Conservation (phyloP, 1,140 invertebrate species). For the Adoxophyes honmai region DNA sequence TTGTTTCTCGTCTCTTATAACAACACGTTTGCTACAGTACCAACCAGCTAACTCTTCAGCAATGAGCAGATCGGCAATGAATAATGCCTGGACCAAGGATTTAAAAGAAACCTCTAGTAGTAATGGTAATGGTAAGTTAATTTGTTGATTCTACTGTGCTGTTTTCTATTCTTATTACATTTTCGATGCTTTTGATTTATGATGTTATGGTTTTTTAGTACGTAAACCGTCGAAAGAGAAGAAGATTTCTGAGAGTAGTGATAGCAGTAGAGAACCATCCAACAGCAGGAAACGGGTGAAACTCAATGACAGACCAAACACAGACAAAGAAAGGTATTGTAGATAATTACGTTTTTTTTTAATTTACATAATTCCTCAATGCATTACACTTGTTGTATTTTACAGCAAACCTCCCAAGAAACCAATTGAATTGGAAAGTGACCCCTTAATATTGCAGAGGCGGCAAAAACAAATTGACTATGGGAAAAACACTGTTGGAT, state of each 20-base stretch:
- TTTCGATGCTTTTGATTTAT: background rate
- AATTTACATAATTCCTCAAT: background rate
- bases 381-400: constrained; percentile 18
- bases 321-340: constrained; percentile 29
- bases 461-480: constrained; percentile 96
- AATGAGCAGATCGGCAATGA: constrained; percentile 1
- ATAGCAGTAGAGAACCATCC: constrained; percentile 38
- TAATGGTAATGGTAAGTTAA: background rate
- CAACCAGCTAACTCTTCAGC: no score
- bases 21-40: no score
- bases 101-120: background rate
- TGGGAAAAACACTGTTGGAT: constrained; percentile 95
- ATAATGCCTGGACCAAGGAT: constrained; percentile 8
- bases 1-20: no score
- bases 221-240: constrained; percentile 40
- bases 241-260: constrained; percentile 33
- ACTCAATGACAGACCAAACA: constrained; percentile 35
- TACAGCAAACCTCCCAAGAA: constrained; percentile 42
- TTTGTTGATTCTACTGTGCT: no score
- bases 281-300: constrained; percentile 46
- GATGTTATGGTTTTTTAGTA: constrained; percentile 24
- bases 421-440: constrained; percentile 82
- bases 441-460: constrained; percentile 83
- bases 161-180: background rate
- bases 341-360: no score